A percentile compares a stretch with the other conserved stretches of the same genome.
Conservation (phyloP, 2,797 vertebrate species). For the Poecile montanus region DNA sequence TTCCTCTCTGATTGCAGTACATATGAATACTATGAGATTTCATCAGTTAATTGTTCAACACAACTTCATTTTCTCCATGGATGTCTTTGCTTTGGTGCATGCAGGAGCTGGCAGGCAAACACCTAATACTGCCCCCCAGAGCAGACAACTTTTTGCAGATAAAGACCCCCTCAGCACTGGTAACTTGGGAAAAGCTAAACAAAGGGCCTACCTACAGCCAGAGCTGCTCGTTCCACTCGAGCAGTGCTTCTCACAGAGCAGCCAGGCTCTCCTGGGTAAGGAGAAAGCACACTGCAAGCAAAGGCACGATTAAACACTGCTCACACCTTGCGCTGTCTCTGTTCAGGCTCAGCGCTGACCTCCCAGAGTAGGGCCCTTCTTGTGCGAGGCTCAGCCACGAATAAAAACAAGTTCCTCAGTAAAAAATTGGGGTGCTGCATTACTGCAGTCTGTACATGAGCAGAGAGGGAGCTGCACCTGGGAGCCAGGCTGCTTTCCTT, state of each 20-base stretch:
- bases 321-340: rapidly evolving
- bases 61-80: neutral
- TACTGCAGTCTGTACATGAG: neutral
- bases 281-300: neutral
- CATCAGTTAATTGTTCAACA: neutral
- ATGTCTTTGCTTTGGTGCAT: neutral
- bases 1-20: slow-evolving; percentile 1
- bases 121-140: neutral
- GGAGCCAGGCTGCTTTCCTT: neutral
- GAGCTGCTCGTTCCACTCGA: neutral
- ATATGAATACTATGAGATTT: neutral
- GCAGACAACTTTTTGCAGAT: neutral
- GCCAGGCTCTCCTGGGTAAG: rapidly evolving
- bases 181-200: neutral
- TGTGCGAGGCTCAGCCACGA: neutral
- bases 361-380: neutral
- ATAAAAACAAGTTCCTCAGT: neutral
- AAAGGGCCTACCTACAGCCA: neutral
- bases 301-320: neutral
- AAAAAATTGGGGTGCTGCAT: neutral
- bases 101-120: neutral
- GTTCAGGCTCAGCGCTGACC: neutral
- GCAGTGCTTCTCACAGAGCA: neutral
- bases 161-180: neutral
- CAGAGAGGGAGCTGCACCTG: neutral